These are phyloP conservation scores for Blastobasis lacticolella DNA, from an alignment of 2,888 invertebrate species.

Conservation along the genomic window DNA sequence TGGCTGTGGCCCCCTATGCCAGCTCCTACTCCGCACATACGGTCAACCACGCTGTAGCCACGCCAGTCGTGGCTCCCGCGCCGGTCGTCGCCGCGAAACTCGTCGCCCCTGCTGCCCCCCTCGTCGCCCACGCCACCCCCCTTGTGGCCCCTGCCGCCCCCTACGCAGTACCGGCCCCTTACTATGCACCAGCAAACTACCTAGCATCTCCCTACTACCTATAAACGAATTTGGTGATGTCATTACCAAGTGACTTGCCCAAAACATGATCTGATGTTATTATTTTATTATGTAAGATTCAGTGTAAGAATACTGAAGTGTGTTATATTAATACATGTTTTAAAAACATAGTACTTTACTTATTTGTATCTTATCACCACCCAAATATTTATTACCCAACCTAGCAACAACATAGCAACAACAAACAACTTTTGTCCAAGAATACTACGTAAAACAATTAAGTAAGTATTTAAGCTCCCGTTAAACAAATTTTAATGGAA, in stretches of 20 bases:
- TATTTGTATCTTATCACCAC: too few species aligned
- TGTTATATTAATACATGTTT: slow-evolving; percentile 6
- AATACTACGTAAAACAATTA: too few species aligned
- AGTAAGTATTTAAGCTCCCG: too few species aligned
- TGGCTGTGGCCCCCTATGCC: slow-evolving; percentile 81
- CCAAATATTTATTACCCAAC: too few species aligned
- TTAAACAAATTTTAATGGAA: too few species aligned
- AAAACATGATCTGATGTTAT: slow-evolving; percentile 26
- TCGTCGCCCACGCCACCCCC: slow-evolving; percentile 20
- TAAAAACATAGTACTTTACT: too few species aligned
- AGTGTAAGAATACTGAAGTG: slow-evolving; percentile 1
- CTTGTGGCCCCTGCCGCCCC: slow-evolving; percentile 21
- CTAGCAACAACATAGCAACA: too few species aligned
- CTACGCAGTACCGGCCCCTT: too few species aligned
- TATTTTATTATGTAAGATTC: slow-evolving; percentile 24
- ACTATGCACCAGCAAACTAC: slow-evolving; percentile 27
- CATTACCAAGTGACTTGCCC: slow-evolving; percentile 69
- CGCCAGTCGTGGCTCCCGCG: slow-evolving; percentile 72
- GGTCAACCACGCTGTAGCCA: slow-evolving; percentile 83
- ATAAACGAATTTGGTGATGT: slow-evolving; percentile 61
- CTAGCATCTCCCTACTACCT: slow-evolving; percentile 48
- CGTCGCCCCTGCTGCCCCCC: slow-evolving; percentile 11
- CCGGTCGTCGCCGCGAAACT: slow-evolving; percentile 26
- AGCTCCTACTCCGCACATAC: slow-evolving; percentile 84
- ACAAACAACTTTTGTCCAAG: too few species aligned